Base-by-base conservation (phyloP, 2,797 vertebrate species). In the Naso thynnoides region DNA sequence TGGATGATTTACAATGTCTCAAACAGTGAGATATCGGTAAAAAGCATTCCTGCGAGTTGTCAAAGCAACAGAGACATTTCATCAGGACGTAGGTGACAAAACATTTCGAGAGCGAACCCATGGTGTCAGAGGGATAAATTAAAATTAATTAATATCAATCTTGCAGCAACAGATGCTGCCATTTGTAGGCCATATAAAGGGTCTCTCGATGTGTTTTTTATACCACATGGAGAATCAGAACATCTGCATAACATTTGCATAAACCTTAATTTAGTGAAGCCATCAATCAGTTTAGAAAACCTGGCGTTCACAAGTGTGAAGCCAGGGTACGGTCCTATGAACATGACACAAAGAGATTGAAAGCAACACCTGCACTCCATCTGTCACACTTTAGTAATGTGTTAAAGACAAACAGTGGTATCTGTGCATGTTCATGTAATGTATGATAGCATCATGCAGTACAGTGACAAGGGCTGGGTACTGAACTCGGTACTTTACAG, bases 41-140 rank as follows among this genome's bases (percentile, higher is more conserved):
- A 78, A 71, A 73, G 59, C 49, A 65, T 54, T 49, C 50, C 66
- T 33, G 24, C 1, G 23, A 15, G 11, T 31, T 31, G 41, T 58
- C 59, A 56, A 76, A 57, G 76, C 39, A 36, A 5, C 33, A 0
- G 13, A 57, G 55, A 79, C 36, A 49, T 54, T 70, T 81, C 41
- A 70, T 60, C 52, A 58, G 54, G 63, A 16, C 49, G 21, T 31
- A 76, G 64, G 44, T 27, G 72, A 79, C 68, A 74, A 73, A 71
- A 84, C 45, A 59, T 82, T 76, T 68, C 79, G 16, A 79, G 60
- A 42, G 31, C 49, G 66, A 68, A 84, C 82, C 82, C 57, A 38
- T 63, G 42, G 73, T 71, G 76, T 87, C 57, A 23, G 31, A 70
- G 76, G 71, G 73, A 82, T 84, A 70, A 76, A 88, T 90, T 86